phyloP scores from a whole-genome alignment of 2,797 vertebrate species.

The Myotis pilosus region DNA sequence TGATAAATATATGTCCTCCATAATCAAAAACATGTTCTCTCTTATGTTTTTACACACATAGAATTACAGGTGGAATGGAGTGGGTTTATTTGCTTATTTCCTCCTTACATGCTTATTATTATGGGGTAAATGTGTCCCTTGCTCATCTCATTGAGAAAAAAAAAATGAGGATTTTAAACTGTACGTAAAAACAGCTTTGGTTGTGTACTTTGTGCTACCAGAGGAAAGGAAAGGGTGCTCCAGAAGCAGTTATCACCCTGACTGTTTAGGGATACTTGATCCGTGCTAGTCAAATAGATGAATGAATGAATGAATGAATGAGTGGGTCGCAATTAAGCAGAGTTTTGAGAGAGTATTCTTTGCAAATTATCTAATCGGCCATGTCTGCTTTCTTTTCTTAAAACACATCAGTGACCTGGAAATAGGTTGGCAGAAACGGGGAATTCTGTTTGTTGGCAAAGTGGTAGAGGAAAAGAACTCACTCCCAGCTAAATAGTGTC shows the following conservation, averaged over 20 bases:
- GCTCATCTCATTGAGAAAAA: constrained; percentile 31
- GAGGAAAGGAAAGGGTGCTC: background rate
- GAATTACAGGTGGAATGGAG: constrained; percentile 12
- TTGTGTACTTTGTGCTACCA: background rate
- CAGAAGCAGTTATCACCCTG: background rate
- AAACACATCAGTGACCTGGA: constrained; percentile 1
- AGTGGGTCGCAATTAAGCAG: background rate
- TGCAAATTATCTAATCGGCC: background rate
- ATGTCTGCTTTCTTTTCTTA: constrained; percentile 16
- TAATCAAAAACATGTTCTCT: background rate
- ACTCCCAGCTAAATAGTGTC: background rate
- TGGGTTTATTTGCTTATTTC: constrained; percentile 24
- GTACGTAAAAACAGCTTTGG: background rate
- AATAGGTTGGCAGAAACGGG: background rate
- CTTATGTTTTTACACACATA: background rate
- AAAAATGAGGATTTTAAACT: background rate
- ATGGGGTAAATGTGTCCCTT: constrained; percentile 19
- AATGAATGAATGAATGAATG: background rate
- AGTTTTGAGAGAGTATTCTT: background rate
- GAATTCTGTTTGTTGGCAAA: constrained; percentile 14
- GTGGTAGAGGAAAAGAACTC: background rate
- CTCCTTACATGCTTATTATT: constrained; percentile 39
- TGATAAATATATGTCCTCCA: background rate
- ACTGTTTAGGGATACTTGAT: background rate
- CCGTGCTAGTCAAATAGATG: background rate